Evolutionary conservation across 2,888 invertebrate genomes (phyloP), one percentile per base, ranked within the genome.

Genomic region (Andrena praecox): DNA sequence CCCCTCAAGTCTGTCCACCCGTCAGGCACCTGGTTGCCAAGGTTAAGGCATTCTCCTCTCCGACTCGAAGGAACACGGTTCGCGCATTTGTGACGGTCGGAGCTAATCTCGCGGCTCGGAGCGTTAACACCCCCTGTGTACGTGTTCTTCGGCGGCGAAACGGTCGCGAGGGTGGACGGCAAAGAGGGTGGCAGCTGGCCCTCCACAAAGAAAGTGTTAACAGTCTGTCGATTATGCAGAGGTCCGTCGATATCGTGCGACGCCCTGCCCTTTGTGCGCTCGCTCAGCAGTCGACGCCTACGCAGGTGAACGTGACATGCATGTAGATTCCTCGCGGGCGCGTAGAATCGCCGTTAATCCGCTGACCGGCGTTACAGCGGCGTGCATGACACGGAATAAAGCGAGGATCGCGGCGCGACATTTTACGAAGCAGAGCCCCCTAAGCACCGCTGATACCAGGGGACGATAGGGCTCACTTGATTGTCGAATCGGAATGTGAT

Each of bases 201-300:
- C 10, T 29, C 12, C 29, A 66, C 81, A 80, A 70, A 80, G 81
- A 80, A 66, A 81, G 80, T 81, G 69, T 74, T 69, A 74, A 73
- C 80, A 70, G 73, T 70, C 69, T 66, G 72, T 66, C 80, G 81
- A 81, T 81, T 80, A 66, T 72, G 64, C 60, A 29, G 48, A 24
- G 35, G 62, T 69, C 16, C 73, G 67, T 66, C 69, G 69, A 80
- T 74, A 80, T 48, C 66, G 35, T 48, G 27, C 12, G 33, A 74
- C 59, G 42, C 7, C 3, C 12, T 8, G 6, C 27, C 69, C 73
- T 77, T 81, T 81, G 68, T 71, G 10, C 31, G 29, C 2, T 6
- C 10, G 4, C 24, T 20, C 42, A 42, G 42, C 16, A 42, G 33
- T 16, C 27, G 20, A 31, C 60, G 67, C 24, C 4, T 10, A 56